A percentile compares a stretch with the other conserved stretches of the same genome.
These are phyloP conservation scores for Cossypha niveicapilla DNA, from an alignment of 2,797 vertebrate genomes.

Conservation along the genomic window DNA sequence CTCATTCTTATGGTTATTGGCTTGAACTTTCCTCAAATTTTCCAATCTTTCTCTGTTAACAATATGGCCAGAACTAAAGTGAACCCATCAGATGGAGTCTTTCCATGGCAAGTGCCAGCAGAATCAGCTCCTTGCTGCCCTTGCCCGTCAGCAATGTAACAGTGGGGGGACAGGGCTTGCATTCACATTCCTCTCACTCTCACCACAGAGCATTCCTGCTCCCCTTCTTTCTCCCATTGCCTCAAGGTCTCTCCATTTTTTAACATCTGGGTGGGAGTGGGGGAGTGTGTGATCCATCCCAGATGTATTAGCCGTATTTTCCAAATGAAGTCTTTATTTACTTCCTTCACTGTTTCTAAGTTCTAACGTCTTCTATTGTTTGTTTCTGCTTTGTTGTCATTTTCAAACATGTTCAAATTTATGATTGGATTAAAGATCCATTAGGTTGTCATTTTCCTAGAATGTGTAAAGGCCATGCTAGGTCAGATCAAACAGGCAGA, in stretches of 20 bases:
- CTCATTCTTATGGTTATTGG: neutral
- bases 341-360: conserved; percentile 10
- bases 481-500: neutral
- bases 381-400: neutral
- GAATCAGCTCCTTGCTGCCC: neutral
- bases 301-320: conserved; percentile 22
- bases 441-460: neutral
- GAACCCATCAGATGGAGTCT: neutral
- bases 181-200: neutral
- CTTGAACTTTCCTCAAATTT: conserved; percentile 22
- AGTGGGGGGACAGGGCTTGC: fast-evolving
- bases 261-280: neutral
- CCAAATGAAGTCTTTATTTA: conserved; percentile 34
- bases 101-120: neutral
- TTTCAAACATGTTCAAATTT: neutral
- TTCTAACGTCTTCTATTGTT: neutral
- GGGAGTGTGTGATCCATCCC: neutral
- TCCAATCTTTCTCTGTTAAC: neutral
- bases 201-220: neutral
- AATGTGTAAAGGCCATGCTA: neutral
- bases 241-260: neutral
- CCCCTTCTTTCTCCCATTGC: neutral
- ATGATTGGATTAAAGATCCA: neutral
- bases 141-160: fast-evolving
- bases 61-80: neutral